phyloP scores from a whole-genome alignment of 1,140 invertebrate genomes.

The Aphaenogaster ashmeadi region DNA sequence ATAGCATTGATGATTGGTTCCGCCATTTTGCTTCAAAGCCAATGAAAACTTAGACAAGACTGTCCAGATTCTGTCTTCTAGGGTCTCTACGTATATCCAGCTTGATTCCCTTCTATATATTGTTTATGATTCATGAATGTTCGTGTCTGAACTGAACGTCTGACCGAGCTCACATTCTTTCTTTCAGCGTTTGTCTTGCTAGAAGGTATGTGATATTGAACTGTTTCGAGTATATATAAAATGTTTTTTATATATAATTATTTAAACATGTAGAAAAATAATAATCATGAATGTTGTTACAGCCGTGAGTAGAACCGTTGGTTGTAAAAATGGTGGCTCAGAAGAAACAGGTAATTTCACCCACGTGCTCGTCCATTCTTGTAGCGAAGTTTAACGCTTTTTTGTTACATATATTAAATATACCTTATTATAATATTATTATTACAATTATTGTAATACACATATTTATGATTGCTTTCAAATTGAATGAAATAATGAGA shows the following conservation, averaged over 20 bases:
- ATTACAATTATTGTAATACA: not conserved
- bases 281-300: constrained; percentile 23
- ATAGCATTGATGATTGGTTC: too few relatives aligned
- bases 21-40: too few relatives aligned
- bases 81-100: not conserved
- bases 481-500: not conserved
- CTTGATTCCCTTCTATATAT: not conserved
- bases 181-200: not conserved
- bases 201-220: not conserved
- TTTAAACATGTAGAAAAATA: not conserved
- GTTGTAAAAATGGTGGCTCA: constrained; percentile 90
- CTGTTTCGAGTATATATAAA: not conserved
- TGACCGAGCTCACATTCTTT: not conserved
- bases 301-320: constrained; percentile 6
- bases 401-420: not conserved
- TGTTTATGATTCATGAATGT: not conserved
- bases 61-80: too few relatives aligned
- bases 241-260: not conserved
- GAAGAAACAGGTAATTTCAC: constrained; percentile 90
- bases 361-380: constrained; percentile 72
- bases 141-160: not conserved
- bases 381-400: constrained; percentile 5
- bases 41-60: too few relatives aligned
- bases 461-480: not conserved
- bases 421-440: not conserved